Base-by-base conservation (phyloP, 2,888 invertebrate genomes). In the Epirrhoe tristata region DNA sequence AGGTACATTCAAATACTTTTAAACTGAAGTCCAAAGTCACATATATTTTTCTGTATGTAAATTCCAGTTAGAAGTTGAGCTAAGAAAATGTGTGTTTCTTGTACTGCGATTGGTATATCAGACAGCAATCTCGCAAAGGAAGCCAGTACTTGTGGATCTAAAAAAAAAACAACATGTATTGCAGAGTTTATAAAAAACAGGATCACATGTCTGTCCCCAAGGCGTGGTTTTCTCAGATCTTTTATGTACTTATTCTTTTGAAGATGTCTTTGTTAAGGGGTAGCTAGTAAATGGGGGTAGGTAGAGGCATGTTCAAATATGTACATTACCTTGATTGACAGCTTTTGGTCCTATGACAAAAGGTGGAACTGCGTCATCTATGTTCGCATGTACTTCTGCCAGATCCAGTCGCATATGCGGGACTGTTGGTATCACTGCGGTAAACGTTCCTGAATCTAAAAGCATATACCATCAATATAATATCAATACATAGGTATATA, bases 21-120 rank as follows among this genome's bases (percentile, higher is more conserved):
- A 1, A 60, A 2, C 39, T 56, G 55, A 5, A 69, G 56, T n/a
- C 68, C 68, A 62, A 69, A 69, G n/a, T 69, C 65, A 14, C 68
- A 69, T 17, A 69, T 51, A 17, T 62, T 62, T 52, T 69, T 43
- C 8, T 69, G 68, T 14, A 69, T 69, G 10, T 69, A 69, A 10
- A 69, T 62, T 2, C 58, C 39, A 14, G 43, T 62, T n/a, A 62
- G 48, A 0, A 69, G 65, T 10, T 58, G 68, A 46, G 61, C 43
- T 62, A 58, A 32, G 16, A 65, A 62, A 0, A 65, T n/a, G 6
- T 39, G 16, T 3, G 12, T 24, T 54, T 66, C 66, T 48, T 48
- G 51, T 0, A 66, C 5, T 4, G 53, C 17, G 5, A 16, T 53
- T 17, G 57, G 53, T 6, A 54, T 1, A 24, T 48, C 24, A 10